Conservation (phyloP, 2,113 vertebrate species). For the Corapipo altera region DNA sequence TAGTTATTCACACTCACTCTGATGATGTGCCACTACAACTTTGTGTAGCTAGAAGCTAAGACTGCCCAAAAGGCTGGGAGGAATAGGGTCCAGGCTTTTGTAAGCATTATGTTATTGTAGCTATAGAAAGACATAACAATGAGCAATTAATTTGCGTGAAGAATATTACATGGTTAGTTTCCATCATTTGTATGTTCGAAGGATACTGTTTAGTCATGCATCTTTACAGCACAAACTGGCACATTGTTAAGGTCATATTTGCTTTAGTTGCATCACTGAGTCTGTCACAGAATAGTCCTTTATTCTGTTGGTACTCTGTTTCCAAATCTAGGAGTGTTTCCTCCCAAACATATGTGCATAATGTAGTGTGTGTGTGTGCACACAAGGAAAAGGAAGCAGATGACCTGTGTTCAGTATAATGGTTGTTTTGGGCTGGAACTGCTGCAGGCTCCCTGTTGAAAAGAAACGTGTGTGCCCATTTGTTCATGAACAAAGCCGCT, state of each 20-base stretch:
- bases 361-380: background rate
- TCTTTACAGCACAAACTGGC: background rate
- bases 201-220: background rate
- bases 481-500: background rate
- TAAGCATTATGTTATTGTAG: background rate
- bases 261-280: background rate
- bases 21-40: background rate
- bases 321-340: background rate
- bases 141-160: background rate
- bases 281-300: background rate
- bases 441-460: background rate
- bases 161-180: background rate
- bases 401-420: background rate
- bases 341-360: background rate
- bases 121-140: background rate
- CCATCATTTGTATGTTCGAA: background rate
- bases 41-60: background rate
- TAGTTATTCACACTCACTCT: background rate
- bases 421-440: background rate
- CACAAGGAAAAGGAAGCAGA: constrained; percentile 11
- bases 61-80: background rate
- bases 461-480: background rate
- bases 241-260: background rate
- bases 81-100: background rate
- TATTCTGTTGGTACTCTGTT: background rate